Evolutionary conservation across 1,140 invertebrate genomes (phyloP), one percentile per base, ranked within the genome.

Genomic region (Amphibalanus amphitrite): DNA sequence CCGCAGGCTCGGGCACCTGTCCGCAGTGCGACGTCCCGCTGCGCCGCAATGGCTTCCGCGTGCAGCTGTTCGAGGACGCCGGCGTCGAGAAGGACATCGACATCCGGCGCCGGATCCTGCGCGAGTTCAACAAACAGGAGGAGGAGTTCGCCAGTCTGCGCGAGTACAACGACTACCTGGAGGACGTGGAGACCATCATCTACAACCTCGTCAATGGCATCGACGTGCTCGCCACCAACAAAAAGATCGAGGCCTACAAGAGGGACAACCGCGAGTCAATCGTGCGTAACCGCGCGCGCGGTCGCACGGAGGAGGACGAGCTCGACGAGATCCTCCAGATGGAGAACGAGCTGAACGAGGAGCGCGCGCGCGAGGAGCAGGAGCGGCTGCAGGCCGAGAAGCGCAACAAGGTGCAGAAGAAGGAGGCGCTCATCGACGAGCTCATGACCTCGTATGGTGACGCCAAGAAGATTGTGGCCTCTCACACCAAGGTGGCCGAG

Each of bases 1-100:
- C n/a, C 79, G 72, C 78, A 90, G 91, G 97, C 65, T 93, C 93
- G 71, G 95, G 91, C 17, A 84, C 87, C 0, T 98, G 96, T 80
- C 93, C 93, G 47, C 91, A 95, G 80, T 98, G 96, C 82, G 85
- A 87, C 75, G 89, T 92, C 59, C 86, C 91, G 8, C 79, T 99
- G 38, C 83, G 93, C 17, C 85, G 93, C 76, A 89, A 86, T 76
- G 95, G 96, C 79, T 99, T 97, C 80, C 85, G 95, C 65, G 85
- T 96, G 28, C 95, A 98, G 78, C 81, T 97, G 8, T 99, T 98
- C 79, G 96, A 99, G 83, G 95, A 99, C 84, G 82, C 95, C 0
- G 85, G 85, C 81, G 91, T 99, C 0, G 97, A 99, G 82, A 97
- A 98, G 79, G 97, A 99, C 84, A 88, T 98, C 15, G 95, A 98